Evolutionary conservation across 2,797 vertebrate genomes (phyloP), one percentile per base, ranked within the genome.

Genomic region (Aselliscus stoliczkanus): DNA sequence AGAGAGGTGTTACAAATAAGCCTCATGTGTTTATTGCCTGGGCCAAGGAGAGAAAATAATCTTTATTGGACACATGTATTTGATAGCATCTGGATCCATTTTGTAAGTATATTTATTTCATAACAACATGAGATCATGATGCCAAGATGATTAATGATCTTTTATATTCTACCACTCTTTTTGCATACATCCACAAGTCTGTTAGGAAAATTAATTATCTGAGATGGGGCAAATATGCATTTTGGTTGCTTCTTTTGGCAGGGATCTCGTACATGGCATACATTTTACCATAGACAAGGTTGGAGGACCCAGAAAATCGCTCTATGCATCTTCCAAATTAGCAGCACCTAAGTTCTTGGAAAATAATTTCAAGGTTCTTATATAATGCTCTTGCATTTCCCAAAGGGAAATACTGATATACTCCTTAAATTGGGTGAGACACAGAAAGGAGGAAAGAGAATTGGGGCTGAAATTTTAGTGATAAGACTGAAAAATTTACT

Each of bases 41-140:
- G 39, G 73, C 84, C 92, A 88, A 62, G 80, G 75, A 75, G 11
- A 94, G 94, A 95, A 83, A 94, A 86, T 23, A 64, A 56, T 56
- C 79, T 89, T 81, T 70, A 75, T 47, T 88, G 93, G 90, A 92
- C 65, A 47, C n/a, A 83, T 12, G 5, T 50, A 93, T 83, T 87
- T 64, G 73, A 85, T 14, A 85, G 84, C 96, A 97, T 97, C 96
- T 98, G 97, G 95, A 97, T 94, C 58, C 37, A 73, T 67, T 98
- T 95, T 93, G 95, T 62, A 54, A 65, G 88, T 80, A 54, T 96
- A 97, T 96, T 97, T 93, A 92, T 87, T 97, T 96, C 89, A 75
- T 91, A 96, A 95, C 93, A 96, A 97, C 83, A 96, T 92, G 95
- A 97, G 95, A 86, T 97, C 97, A 97, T 50, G 39, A 92, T 93